Conservation (phyloP, 2,797 vertebrate species). For the Girardinus metallicus region DNA sequence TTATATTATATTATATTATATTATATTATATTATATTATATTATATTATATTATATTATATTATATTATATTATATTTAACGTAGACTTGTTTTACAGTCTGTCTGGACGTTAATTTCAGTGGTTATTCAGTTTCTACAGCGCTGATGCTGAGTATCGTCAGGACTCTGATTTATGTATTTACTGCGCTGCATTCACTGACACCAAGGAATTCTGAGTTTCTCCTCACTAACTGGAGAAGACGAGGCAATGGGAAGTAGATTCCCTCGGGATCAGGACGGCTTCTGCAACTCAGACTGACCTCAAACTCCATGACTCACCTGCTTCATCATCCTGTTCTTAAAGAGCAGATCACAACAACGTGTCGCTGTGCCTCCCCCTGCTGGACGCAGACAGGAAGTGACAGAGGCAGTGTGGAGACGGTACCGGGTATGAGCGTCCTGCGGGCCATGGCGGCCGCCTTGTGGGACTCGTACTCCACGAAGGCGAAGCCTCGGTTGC, state of each 20-base stretch:
- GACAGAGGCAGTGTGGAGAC: not conserved
- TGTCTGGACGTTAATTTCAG: not conserved
- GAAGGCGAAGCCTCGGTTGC: constrained; percentile 94
- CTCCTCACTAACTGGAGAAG: not conserved
- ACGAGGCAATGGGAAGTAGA: not conserved
- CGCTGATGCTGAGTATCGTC: not conserved
- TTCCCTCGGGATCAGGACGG: not conserved
- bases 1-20: no score
- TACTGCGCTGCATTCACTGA: not conserved
- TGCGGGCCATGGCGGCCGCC: constrained; percentile 93
- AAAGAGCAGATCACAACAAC: not conserved
- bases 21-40: no score
- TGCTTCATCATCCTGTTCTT: not conserved
- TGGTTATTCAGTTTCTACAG: not conserved
- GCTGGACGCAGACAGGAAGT: constrained; percentile 31
- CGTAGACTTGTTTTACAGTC: not conserved
- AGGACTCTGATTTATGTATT: not conserved
- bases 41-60: not conserved
- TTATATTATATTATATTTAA: not conserved
- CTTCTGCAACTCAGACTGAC: not conserved
- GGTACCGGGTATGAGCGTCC: constrained; percentile 90
- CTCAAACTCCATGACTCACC: not conserved
- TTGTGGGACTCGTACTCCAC: constrained; percentile 95
- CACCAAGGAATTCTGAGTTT: not conserved
- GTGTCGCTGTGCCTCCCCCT: constrained; percentile 38